Evolutionary conservation across 1,140 invertebrate genomes (phyloP), one percentile per base, ranked within the genome.

Genomic region (Anthonomus grandis): DNA sequence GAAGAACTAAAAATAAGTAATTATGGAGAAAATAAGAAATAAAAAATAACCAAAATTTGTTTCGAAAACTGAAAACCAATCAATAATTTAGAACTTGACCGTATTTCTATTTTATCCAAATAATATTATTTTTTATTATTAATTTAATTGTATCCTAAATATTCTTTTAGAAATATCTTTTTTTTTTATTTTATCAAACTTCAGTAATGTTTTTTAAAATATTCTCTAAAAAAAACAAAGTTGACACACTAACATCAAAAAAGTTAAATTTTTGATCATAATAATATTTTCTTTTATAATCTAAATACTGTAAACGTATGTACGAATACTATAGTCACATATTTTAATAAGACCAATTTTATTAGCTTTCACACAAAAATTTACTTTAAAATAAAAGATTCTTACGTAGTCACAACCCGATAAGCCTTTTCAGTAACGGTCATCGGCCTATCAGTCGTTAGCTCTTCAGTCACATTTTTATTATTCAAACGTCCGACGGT

Each of bases 351-450:
- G 12, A 21, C n/a, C 0, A 9, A 3, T 25, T 24, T 23, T n/a
- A 18, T 27, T 52, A 1, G 15, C 24, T 18, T 21, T 19, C 4
- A 12, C 19, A 5, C 3, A 10, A 37, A 22, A 9, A 17, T 34
- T 23, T 47, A 17, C 19, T 5, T n/a, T 46, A 18, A 55, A 48
- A 25, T 23, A 13, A 24, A 38, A 8, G 1, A 52, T 4, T 15
- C 24, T 44, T 57, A 64, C 62, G 50, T 64, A 5, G 62, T 55
- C 17, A 64, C 60, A 15, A 50, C 54, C 49, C 49, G 54, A 42
- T 64, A 64, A 2, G 62, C 62, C 37, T 60, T 44, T 18, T 56
- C 62, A 41, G 50, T 46, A 13, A 52, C 57, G 31, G 46, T 51
- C 51, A 25, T 50, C 53, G 46, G 38, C 18, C 13, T 37, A 38